A percentile compares a stretch with the other conserved stretches of the same genome.
These are phyloP conservation scores for Scomber japonicus DNA, from an alignment of 2,113 vertebrate species.

Conservation along the genomic window DNA sequence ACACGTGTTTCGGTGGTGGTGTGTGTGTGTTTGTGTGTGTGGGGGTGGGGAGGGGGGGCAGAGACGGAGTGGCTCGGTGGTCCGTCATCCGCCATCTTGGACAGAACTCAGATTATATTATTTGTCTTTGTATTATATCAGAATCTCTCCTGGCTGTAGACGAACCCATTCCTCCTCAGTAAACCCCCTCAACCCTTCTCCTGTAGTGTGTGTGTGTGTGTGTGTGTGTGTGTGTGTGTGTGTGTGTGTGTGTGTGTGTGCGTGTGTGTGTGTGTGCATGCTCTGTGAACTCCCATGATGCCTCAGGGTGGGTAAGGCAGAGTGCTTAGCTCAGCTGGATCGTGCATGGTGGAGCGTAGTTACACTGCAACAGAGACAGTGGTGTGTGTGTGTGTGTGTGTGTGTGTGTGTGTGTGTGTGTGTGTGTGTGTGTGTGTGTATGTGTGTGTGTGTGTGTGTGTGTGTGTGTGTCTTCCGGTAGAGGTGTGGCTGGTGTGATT, in stretches of 20 bases:
- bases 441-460: not conserved
- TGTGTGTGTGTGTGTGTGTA: not conserved
- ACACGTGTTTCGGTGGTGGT: not conserved
- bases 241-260: too few relatives aligned
- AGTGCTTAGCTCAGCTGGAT: slow-evolving; percentile 65
- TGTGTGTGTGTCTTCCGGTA: too few relatives aligned
- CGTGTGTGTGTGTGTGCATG: too few relatives aligned
- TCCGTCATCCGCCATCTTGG: not conserved
- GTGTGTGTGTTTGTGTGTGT: too few relatives aligned
- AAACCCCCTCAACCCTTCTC: not conserved
- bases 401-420: not conserved
- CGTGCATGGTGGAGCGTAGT: slow-evolving; percentile 12
- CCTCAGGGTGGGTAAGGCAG: slow-evolving; percentile 41
- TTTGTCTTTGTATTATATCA: slow-evolving; percentile 1
- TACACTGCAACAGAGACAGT: slow-evolving; percentile 1
- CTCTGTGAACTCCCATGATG: slow-evolving; percentile 54
- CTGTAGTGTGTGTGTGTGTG: too few relatives aligned
- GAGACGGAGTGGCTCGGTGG: not conserved
- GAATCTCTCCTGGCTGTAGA: slow-evolving; percentile 5
- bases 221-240: too few relatives aligned
- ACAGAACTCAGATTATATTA: too few relatives aligned
- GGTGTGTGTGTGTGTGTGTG: not conserved
- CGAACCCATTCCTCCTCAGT: not conserved
- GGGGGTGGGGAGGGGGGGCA: not conserved
- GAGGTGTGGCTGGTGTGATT: not conserved